Evolutionary conservation across 2,888 invertebrate species (phyloP).

Genomic region (Drosophila prostipennis): DNA sequence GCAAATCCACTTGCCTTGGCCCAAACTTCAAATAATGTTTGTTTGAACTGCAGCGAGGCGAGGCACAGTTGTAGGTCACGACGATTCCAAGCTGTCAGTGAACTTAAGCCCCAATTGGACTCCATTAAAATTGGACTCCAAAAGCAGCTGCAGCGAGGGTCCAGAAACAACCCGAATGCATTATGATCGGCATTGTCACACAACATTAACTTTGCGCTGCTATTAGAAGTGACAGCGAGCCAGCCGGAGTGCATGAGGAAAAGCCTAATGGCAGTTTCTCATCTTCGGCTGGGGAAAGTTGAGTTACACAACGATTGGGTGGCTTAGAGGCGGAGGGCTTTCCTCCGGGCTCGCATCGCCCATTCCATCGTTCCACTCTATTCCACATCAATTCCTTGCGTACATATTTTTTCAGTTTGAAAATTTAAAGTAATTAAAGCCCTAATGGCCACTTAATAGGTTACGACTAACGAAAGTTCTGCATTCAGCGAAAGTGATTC

Average conservation of each 20-base stretch:
- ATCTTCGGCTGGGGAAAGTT: slow-evolving; percentile 29
- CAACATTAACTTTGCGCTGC: slow-evolving; percentile 40
- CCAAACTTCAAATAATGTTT: neutral
- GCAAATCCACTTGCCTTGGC: slow-evolving; percentile 21
- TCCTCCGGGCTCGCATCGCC: slow-evolving; percentile 2
- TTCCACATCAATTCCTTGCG: slow-evolving; percentile 39
- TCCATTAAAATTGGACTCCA: neutral
- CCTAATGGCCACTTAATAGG: neutral
- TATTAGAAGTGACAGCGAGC: slow-evolving; percentile 38
- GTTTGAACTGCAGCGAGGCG: slow-evolving; percentile 2
- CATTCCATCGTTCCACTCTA: slow-evolving; percentile 23
- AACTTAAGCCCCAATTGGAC: neutral
- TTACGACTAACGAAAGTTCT: slow-evolving; percentile 17
- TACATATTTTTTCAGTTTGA: slow-evolving; percentile 46
- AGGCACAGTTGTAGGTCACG: neutral
- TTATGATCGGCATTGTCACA: slow-evolving; percentile 41
- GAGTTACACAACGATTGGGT: slow-evolving; percentile 26
- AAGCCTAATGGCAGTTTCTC: slow-evolving; percentile 30
- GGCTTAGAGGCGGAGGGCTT: slow-evolving; percentile 11
- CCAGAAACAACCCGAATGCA: slow-evolving; percentile 12
- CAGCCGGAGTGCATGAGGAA: slow-evolving; percentile 13
- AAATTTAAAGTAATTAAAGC: slow-evolving; percentile 6
- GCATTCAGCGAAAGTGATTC: slow-evolving; percentile 8
- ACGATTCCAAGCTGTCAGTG: neutral
- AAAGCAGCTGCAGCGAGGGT: slow-evolving; percentile 6